phyloP scores from a whole-genome alignment of 2,797 vertebrate species.

The Typhlichthys eigenmanni region DNA sequence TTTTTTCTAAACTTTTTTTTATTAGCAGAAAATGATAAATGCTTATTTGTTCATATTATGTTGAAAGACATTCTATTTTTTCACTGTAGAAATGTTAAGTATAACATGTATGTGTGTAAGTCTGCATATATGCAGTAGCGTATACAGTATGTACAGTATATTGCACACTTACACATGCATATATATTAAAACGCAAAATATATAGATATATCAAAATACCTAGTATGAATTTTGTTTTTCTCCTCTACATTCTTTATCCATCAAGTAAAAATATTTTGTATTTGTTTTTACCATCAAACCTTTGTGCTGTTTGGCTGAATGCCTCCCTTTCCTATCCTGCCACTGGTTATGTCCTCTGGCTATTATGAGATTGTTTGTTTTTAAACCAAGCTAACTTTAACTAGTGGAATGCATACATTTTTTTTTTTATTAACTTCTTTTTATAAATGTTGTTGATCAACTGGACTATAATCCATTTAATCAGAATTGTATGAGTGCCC shows the following conservation, averaged over 20 bases:
- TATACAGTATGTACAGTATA: constrained; percentile 39
- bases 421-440: constrained; percentile 39
- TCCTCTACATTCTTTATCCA: constrained; percentile 53
- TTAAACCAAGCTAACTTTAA: constrained; percentile 50
- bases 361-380: constrained; percentile 62
- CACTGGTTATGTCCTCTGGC: constrained; percentile 50
- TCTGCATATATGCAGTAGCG: constrained; percentile 45
- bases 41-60: constrained; percentile 92
- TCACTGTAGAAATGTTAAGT: constrained; percentile 88
- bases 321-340: constrained; percentile 37
- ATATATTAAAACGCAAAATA: constrained; percentile 84
- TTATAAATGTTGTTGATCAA: constrained; percentile 50
- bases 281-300: constrained; percentile 51
- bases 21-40: constrained; percentile 77
- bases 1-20: constrained; percentile 78
- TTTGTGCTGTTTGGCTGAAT: constrained; percentile 38
- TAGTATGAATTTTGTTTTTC: constrained; percentile 69
- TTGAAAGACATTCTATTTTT: constrained; percentile 97
- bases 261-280: constrained; percentile 49
- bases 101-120: constrained; percentile 74
- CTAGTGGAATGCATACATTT: constrained; percentile 51
- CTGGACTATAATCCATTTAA: constrained; percentile 57
- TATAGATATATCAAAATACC: constrained; percentile 81
- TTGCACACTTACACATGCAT: constrained; percentile 69
- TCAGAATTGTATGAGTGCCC: constrained; percentile 39